phyloP scores from a whole-genome alignment of 1,140 invertebrate species.

The Lerema accius region DNA sequence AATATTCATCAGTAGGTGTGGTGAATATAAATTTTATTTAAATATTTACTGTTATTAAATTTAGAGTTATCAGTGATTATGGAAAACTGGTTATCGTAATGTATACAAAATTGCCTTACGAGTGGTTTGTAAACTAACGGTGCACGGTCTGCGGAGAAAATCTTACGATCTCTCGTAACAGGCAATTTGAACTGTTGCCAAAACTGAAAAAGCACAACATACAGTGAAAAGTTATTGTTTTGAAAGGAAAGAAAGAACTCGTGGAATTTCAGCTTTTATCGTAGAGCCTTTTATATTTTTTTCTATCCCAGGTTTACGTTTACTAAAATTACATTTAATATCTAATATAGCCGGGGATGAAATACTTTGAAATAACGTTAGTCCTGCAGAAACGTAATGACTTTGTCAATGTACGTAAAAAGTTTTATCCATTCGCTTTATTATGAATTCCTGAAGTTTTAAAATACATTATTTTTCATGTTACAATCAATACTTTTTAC shows the following conservation, averaged over 20 bases:
- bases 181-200: slow-evolving; percentile 13
- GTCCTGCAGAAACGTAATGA: no score
- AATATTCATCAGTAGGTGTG: background rate
- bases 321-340: no score
- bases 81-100: slow-evolving; percentile 34
- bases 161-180: background rate
- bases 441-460: no score
- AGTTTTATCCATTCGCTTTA: no score
- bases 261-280: background rate
- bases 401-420: no score
- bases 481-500: background rate
- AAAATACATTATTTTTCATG: no score
- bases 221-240: background rate
- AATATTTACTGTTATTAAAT: slow-evolving; percentile 16
- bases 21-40: background rate
- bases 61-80: slow-evolving; percentile 18
- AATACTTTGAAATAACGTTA: no score
- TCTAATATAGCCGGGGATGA: no score
- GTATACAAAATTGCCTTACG: slow-evolving; percentile 31
- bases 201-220: slow-evolving; percentile 1
- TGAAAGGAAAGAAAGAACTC: background rate
- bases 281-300: background rate
- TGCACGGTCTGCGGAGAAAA: background rate
- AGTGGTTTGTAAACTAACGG: slow-evolving; percentile 20
- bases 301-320: no score